Conservation (phyloP, 2,113 vertebrate species). For the Phrynosoma platyrhinos region DNA sequence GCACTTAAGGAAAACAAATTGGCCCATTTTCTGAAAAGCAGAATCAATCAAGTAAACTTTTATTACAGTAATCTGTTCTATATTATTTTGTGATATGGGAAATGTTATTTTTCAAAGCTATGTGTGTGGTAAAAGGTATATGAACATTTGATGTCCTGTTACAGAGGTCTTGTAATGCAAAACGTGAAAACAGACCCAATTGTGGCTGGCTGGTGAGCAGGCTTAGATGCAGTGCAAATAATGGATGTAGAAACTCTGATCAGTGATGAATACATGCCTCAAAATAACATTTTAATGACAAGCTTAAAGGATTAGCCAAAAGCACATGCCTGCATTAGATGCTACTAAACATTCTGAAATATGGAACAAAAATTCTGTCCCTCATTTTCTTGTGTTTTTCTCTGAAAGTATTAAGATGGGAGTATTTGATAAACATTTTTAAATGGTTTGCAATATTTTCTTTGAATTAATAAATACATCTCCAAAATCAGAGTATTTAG, state of each 20-base stretch:
- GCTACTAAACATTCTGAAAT: conserved; percentile 59
- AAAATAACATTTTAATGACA: conserved; percentile 57
- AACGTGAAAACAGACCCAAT: conserved; percentile 50
- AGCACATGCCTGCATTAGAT: conserved; percentile 57
- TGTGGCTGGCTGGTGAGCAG: conserved; percentile 59
- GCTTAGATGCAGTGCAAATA: conserved; percentile 54
- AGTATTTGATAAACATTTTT: background rate
- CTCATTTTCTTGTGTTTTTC: conserved; percentile 57
- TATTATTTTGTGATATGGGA: conserved; percentile 3
- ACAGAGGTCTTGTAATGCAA: conserved; percentile 48
- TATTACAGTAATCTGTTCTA: conserved; percentile 50
- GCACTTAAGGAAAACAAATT: background rate
- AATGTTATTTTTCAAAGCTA: conserved; percentile 50
- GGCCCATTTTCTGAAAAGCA: conserved; percentile 45
- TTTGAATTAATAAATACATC: conserved; percentile 69
- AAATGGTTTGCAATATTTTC: conserved; percentile 32
- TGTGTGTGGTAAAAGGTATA: conserved; percentile 51
- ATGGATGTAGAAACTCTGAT: conserved; percentile 60
- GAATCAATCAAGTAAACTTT: conserved; percentile 39
- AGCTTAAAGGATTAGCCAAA: conserved; percentile 57
- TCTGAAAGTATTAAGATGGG: conserved; percentile 47
- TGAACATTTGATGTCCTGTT: conserved; percentile 45
- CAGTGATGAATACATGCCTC: conserved; percentile 38
- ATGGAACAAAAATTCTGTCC: conserved; percentile 60
- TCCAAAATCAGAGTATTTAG: conserved; percentile 54